These are phyloP conservation scores for Plutomurus gul DNA, from an alignment of 1,140 invertebrate species.

Conservation along the genomic window DNA sequence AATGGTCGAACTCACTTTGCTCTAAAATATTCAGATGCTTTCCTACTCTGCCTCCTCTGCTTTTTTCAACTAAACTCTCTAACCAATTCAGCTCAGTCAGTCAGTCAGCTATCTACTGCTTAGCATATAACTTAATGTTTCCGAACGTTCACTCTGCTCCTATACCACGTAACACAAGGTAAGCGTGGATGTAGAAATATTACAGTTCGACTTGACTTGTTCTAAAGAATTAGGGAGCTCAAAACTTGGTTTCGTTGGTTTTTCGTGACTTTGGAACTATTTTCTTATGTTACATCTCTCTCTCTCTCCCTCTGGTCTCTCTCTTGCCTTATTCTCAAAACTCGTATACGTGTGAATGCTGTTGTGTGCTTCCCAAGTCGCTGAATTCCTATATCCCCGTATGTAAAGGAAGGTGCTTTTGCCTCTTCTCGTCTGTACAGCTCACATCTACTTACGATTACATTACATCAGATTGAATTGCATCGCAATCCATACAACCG, in stretches of 20 bases:
- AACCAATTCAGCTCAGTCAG: no score
- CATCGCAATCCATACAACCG: slow-evolving; percentile 1
- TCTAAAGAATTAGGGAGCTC: slow-evolving; percentile 26
- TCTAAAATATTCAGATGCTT: slow-evolving; percentile 33
- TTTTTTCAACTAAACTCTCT: not conserved
- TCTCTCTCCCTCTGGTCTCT: not conserved
- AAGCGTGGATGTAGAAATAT: not conserved
- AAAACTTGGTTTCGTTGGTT: slow-evolving; percentile 14
- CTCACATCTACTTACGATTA: not conserved
- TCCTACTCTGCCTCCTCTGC: not conserved
- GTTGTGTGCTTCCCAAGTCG: not conserved
- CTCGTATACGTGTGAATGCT: not conserved
- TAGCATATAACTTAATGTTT: no score
- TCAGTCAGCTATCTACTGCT: not conserved
- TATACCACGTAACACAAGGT: no score
- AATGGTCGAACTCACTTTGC: slow-evolving; percentile 7
- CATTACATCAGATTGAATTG: not conserved
- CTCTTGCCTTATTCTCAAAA: not conserved
- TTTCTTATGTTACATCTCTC: not conserved
- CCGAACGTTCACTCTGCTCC: no score
- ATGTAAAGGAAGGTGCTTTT: not conserved
- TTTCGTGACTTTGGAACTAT: slow-evolving; percentile 29
- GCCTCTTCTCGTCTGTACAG: not conserved
- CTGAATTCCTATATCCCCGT: not conserved
- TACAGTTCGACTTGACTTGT: not conserved